These are phyloP conservation scores for Penaeus japonicus DNA, from an alignment of 1,140 invertebrate species.

Conservation along the genomic window DNA sequence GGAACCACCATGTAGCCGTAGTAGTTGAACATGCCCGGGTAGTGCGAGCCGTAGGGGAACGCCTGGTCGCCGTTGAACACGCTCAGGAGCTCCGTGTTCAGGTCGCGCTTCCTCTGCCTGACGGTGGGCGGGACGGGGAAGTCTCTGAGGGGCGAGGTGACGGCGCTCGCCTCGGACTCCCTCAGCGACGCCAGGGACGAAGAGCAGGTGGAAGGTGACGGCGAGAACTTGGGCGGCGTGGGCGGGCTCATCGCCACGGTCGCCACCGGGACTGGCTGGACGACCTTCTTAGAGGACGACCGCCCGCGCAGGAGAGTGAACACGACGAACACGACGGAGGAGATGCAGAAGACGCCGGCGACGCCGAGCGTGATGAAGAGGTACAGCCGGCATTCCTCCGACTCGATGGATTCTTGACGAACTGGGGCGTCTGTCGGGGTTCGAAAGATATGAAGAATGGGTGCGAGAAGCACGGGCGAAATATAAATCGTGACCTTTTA, in stretches of 20 bases:
- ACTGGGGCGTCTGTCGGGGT: conserved; percentile 9
- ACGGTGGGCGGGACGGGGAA: conserved; percentile 51
- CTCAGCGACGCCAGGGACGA: neutral
- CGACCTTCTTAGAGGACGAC: neutral
- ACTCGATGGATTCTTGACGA: conserved; percentile 27
- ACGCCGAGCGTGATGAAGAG: conserved; percentile 59
- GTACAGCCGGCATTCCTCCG: conserved; percentile 57
- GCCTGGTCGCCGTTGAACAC: conserved; percentile 38
- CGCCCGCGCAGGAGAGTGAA: conserved; percentile 29
- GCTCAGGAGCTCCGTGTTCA: conserved; percentile 53
- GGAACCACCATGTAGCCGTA: conserved; percentile 59
- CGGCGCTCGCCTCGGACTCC: neutral
- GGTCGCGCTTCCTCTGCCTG: conserved; percentile 49
- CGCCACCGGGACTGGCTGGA: neutral
- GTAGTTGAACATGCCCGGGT: conserved; percentile 54
- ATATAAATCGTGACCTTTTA: too few species aligned
- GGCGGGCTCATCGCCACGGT: neutral
- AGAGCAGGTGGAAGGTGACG: neutral
- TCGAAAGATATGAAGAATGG: neutral
- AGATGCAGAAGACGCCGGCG: conserved; percentile 57
- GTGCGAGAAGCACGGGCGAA: conserved; percentile 37
- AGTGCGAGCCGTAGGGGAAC: conserved; percentile 15
- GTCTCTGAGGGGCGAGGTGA: neutral
- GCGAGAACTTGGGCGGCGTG: neutral
- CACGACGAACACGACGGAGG: conserved; percentile 53